Evolutionary conservation across 2,113 vertebrate species (phyloP).

Genomic region (Abramis brama): DNA sequence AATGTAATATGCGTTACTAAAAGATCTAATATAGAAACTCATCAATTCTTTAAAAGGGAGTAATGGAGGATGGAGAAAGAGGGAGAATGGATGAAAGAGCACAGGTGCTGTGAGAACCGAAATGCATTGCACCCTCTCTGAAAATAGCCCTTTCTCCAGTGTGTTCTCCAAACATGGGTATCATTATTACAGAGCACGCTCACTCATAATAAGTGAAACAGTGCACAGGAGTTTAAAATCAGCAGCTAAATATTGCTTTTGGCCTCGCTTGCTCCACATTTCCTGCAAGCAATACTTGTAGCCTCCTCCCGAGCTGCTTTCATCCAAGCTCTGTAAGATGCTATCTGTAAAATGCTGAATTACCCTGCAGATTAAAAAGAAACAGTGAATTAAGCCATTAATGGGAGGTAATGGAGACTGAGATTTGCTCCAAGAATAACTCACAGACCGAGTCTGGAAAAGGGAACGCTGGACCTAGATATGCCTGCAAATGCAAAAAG

Average conservation of each 20-base stretch:
- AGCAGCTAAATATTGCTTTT: conserved; percentile 68
- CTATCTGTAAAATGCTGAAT: conserved; percentile 58
- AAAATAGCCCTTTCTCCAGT: conserved; percentile 27
- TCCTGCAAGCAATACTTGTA: conserved; percentile 47
- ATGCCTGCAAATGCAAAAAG: conserved; percentile 1
- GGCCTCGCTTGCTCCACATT: conserved; percentile 61
- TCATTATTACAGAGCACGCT: conserved; percentile 42
- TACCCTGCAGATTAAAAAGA: conserved; percentile 69
- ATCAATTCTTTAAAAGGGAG: conserved; percentile 56
- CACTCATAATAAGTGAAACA: conserved; percentile 57
- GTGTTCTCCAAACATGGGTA: conserved; percentile 22
- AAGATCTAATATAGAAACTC: conserved; percentile 57
- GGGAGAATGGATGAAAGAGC: conserved; percentile 36
- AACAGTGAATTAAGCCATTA: conserved; percentile 70
- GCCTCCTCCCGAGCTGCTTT: conserved; percentile 56
- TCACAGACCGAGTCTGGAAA: conserved; percentile 28
- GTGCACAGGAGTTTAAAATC: conserved; percentile 66
- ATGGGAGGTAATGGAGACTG: conserved; percentile 70
- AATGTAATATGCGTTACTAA: conserved; percentile 36
- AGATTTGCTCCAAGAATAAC: conserved; percentile 70
- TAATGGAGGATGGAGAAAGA: conserved; percentile 23
- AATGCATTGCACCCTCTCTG: not conserved
- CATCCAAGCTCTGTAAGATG: conserved; percentile 64
- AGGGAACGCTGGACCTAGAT: not conserved
- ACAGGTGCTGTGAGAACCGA: conserved; percentile 31